phyloP scores from a whole-genome alignment of 2,113 vertebrate genomes.

The Megalops atlanticus region DNA sequence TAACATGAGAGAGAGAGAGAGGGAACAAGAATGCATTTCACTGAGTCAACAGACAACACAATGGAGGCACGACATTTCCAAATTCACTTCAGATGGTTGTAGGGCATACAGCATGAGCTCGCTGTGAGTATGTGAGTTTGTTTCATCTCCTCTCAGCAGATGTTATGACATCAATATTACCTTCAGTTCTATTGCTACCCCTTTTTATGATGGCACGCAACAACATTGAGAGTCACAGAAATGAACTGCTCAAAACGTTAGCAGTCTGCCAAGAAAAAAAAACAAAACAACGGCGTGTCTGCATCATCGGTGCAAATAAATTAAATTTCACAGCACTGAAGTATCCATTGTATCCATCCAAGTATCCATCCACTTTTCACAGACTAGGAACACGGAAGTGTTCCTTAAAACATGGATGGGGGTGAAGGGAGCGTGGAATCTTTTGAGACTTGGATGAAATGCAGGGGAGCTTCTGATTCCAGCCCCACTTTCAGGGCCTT shows the following conservation, averaged over 20 bases:
- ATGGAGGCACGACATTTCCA: conserved; percentile 60
- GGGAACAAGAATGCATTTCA: conserved; percentile 17
- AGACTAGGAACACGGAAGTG: not conserved
- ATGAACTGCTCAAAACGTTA: conserved; percentile 36
- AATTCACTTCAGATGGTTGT: conserved; percentile 59
- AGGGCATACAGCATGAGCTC: conserved; percentile 54
- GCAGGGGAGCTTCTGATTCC: not conserved
- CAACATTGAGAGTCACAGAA: conserved; percentile 11
- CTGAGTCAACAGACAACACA: conserved; percentile 45
- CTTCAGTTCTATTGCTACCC: conserved; percentile 33
- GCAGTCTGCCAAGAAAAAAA: not conserved
- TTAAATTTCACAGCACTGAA: conserved; percentile 45
- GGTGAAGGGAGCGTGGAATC: not conserved
- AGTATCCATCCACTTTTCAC: not conserved
- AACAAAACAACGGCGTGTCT: conserved; percentile 19
- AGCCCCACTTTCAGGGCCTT: not conserved
- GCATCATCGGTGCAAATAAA: conserved; percentile 6
- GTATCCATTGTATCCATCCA: not conserved
- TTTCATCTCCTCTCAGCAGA: not conserved
- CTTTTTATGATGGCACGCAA: conserved; percentile 35
- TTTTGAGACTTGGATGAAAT: no score
- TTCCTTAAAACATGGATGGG: not conserved
- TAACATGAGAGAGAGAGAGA: conserved; percentile 9
- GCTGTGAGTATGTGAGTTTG: conserved; percentile 11
- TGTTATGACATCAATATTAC: not conserved